These are phyloP conservation scores for Spinus pinus DNA, from an alignment of 2,797 vertebrate genomes.

Conservation along the genomic window DNA sequence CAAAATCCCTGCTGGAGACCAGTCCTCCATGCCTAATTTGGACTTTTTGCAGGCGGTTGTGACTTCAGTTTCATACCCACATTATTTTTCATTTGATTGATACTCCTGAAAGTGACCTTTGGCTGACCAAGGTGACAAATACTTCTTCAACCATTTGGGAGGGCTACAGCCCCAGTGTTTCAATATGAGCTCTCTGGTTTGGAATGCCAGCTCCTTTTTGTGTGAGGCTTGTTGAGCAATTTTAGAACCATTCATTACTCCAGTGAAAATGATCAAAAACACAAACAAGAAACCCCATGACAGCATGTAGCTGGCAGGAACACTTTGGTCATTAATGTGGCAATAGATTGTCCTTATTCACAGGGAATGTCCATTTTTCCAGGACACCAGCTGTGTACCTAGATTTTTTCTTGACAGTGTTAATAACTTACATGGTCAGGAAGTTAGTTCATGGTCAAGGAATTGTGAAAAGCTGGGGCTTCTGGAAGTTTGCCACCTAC, in stretches of 20 bases:
- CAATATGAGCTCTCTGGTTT: conserved; percentile 55
- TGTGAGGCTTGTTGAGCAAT: conserved; percentile 25
- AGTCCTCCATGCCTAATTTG: background rate
- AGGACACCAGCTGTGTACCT: conserved; percentile 50
- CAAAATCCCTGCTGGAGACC: conserved; percentile 6
- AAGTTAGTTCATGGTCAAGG: conserved; percentile 63
- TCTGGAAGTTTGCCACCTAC: conserved; percentile 55
- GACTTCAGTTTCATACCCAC: background rate
- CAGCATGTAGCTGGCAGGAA: conserved; percentile 47
- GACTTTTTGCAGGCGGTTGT: background rate
- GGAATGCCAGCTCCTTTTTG: conserved; percentile 48
- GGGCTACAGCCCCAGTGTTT: conserved; percentile 20
- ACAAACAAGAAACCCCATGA: conserved; percentile 42
- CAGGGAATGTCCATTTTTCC: conserved; percentile 32
- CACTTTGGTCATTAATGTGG: conserved; percentile 31
- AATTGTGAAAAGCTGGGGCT: conserved; percentile 52
- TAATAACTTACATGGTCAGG: conserved; percentile 59
- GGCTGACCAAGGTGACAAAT: conserved; percentile 66
- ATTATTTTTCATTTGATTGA: conserved; percentile 46
- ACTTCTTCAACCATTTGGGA: conserved; percentile 53
- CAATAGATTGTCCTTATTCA: conserved; percentile 37
- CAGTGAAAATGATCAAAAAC: conserved; percentile 57
- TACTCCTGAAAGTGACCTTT: conserved; percentile 5
- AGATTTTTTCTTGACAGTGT: conserved; percentile 23
- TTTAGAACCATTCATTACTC: conserved; percentile 39